phyloP scores from a whole-genome alignment of 2,888 invertebrate species.

The Caenorhabditis angaria region DNA sequence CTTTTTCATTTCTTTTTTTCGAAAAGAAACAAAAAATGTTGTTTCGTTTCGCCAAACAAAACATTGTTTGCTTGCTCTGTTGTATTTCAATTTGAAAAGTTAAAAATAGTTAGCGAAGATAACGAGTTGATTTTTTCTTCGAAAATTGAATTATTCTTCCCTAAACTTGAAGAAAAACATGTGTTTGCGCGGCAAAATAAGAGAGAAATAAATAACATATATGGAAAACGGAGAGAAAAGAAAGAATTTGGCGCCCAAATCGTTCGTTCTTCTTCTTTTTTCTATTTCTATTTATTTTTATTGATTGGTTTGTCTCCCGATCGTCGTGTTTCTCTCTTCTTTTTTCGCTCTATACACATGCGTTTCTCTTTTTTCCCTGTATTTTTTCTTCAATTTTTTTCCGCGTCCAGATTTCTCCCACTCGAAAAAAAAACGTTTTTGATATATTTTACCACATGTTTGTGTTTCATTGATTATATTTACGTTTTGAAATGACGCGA shows the following conservation, averaged over 20 bases:
- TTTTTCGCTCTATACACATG: conserved; percentile 1
- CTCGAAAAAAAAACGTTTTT: not conserved
- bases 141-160: too few relatives aligned
- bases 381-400: not conserved
- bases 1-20: too few relatives aligned
- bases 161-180: not conserved
- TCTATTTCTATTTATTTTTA: not conserved
- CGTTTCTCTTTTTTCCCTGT: conserved; percentile 2
- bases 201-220: not conserved
- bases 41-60: not conserved
- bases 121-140: too few relatives aligned
- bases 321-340: conserved; percentile 2
- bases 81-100: not conserved
- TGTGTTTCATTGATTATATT: not conserved
- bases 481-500: not conserved
- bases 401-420: too few relatives aligned
- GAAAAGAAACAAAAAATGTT: not conserved
- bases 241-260: not conserved
- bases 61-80: not conserved
- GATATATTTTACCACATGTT: conserved; percentile 1
- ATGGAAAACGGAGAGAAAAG: not conserved
- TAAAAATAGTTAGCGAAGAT: too few relatives aligned
- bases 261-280: not conserved
- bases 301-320: conserved; percentile 2
- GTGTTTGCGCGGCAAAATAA: not conserved